Base-by-base conservation (phyloP, 2,888 invertebrate species). In the Conops quadrifasciatus region DNA sequence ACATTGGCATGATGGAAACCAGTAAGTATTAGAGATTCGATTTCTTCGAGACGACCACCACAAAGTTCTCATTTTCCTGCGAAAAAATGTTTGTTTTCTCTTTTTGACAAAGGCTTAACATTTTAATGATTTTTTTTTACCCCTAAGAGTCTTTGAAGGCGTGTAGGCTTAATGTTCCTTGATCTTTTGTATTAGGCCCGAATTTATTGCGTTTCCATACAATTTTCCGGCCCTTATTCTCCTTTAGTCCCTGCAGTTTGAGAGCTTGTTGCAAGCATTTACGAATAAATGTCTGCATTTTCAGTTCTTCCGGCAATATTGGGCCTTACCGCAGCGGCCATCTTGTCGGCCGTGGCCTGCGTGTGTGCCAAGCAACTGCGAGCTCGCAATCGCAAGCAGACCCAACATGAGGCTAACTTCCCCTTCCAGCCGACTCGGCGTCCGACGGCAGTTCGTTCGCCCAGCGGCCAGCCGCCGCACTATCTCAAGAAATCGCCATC, bases 401-500 rank as follows among this genome's bases (percentile, higher is more conserved):
- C 78, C 67, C 84, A 82, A 72, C 84, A 85, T 71, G 86, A 86
- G 72, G 79, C 83, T 19, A 81, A 84, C 5, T 83, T 85, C 70
- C 85, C 86, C 72, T 86, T 86, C 73, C 86, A 86, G 78, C 86
- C 86, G 74, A 84, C 86, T 36, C 78, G 85, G 67, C 84, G 85
- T 88, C 86, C 86, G 80, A 86, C 85, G 16, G 86, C 86, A 91
- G 95, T 96, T 69, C 93, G 94, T 77, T 95, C 94, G 73, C 95
- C 95, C 0, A 94, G 93, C 67, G 93, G 93, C 16, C 90, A 90
- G 75, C 91, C 91, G 36, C 88, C 89, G 30, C 94, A 95, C 84
- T 95, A 95, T 86, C 87, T 96, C 83, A 95, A 95, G 88, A 97
- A 96, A 87, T 94, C 93, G n/a, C 95, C 96, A 0, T 94, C 95